phyloP scores from a whole-genome alignment of 2,888 invertebrate species.

The Epistrophe eligans region DNA sequence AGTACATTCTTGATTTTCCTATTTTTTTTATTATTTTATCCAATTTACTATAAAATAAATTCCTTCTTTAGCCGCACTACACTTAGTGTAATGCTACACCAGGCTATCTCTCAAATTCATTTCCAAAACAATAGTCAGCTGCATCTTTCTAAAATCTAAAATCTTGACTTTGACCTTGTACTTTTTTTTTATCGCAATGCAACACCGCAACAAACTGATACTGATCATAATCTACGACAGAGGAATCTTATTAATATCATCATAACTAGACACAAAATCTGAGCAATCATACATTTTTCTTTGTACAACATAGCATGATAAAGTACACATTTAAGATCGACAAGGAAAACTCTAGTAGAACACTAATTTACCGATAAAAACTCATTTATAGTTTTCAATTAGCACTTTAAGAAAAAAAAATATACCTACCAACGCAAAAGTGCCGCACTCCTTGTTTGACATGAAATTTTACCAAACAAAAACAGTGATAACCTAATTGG shows the following conservation, averaged over 20 bases:
- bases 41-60: no score
- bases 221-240: background rate
- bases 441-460: constrained; percentile 64
- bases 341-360: constrained; percentile 51
- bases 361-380: constrained; percentile 63
- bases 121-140: background rate
- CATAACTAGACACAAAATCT: background rate
- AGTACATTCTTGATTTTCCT: no score
- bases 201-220: constrained; percentile 3
- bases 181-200: background rate
- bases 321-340: constrained; percentile 46
- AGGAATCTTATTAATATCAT: background rate
- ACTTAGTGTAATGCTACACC: no score
- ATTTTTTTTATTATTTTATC: no score
- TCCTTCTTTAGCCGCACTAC: no score
- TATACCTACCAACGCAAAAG: constrained; percentile 52
- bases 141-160: background rate
- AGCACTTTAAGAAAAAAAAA: constrained; percentile 50
- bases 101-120: no score
- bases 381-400: constrained; percentile 36
- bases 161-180: constrained; percentile 32
- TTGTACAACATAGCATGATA: constrained; percentile 49
- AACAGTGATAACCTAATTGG: constrained; percentile 59
- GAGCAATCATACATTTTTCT: constrained; percentile 11
- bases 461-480: constrained; percentile 33